Evolutionary conservation across 2,113 vertebrate genomes (phyloP), one percentile per base, ranked within the genome.

Genomic region (Cebidichthys violaceus): DNA sequence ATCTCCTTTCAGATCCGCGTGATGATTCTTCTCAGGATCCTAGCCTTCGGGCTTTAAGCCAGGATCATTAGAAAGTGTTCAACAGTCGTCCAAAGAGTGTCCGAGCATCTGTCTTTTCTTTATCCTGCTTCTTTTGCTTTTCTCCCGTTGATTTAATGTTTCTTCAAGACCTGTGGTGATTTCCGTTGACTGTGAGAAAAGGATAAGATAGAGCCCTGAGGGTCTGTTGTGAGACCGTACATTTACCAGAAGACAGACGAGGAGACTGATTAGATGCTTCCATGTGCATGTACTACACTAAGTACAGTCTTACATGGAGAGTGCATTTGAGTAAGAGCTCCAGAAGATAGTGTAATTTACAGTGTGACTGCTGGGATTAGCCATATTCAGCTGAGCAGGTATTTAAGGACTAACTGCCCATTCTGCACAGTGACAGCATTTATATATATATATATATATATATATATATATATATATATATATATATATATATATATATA

Each of bases 61-160:
- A 70, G 81, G 69, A 89, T 92, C 92, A 78, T 94, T 91, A 88
- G 87, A 87, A 86, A 84, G 83, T 77, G 60, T 83, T 88, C 83
- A 86, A 70, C 75, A 77, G 79, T 72, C 76, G 57, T 74, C 85
- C 80, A 88, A 74, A 75, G 70, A 67, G 54, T 54, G 71, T 83
- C 83, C 59, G 31, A 73, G 76, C 52, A 50, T 67, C 55, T 70
- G 14, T n/a, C 59, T 69, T 15, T 75, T 74, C 75, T 18, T 69
- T 1, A 52, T 20, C 15, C 57, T 22, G 14, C 39, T 72, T 54
- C 29, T 77, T 77, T 62, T 78, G 33, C 81, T 61, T 24, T 84
- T 66, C 79, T 70, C 43, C 71, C 4, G 24, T 78, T 74, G 69
- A 84, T 84, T 82, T 83, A 61, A 88, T 80, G 80, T 87, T 78